These are phyloP conservation scores for Ischnura elegans DNA, from an alignment of 2,888 invertebrate species.

Conservation along the genomic window DNA sequence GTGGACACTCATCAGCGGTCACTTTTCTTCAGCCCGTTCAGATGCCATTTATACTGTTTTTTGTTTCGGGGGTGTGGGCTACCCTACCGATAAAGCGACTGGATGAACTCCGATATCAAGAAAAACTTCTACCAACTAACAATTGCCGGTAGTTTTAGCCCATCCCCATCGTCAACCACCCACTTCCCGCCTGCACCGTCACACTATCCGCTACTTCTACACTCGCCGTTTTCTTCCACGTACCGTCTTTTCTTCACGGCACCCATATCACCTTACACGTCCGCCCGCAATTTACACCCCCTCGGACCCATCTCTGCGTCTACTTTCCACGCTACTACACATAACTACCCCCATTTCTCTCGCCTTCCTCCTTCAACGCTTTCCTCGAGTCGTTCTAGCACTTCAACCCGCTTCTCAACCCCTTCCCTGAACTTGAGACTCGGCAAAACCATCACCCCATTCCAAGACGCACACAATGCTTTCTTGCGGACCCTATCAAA, in stretches of 20 bases:
- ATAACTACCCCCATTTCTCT: constrained; percentile 31
- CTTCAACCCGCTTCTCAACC: too few species aligned
- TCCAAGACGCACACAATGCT: not conserved
- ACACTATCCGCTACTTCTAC: not conserved
- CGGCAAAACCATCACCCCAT: not conserved
- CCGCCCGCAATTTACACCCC: not conserved
- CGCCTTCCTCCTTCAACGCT: not conserved
- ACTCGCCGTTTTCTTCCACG: not conserved
- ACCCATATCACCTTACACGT: constrained; percentile 3
- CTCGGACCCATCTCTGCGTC: not conserved
- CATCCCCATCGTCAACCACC: not conserved
- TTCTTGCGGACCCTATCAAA: constrained; percentile 20
- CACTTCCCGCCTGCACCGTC: not conserved
- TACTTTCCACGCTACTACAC: not conserved
- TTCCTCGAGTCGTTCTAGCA: not conserved
- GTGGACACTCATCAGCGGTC: too few species aligned
- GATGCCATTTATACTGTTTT: too few species aligned
- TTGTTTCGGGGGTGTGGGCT: too few species aligned
- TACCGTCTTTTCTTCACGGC: not conserved
- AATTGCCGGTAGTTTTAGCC: too few species aligned
- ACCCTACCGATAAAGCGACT: too few species aligned
- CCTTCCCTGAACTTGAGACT: not conserved
- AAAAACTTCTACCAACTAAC: too few species aligned
- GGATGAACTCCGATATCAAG: too few species aligned
- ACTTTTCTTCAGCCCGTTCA: too few species aligned